Percentiles rank a stretch among this genome's conserved stretches.
Conservation (phyloP, 2,888 invertebrate genomes). For the Xestia rhomboidea region DNA sequence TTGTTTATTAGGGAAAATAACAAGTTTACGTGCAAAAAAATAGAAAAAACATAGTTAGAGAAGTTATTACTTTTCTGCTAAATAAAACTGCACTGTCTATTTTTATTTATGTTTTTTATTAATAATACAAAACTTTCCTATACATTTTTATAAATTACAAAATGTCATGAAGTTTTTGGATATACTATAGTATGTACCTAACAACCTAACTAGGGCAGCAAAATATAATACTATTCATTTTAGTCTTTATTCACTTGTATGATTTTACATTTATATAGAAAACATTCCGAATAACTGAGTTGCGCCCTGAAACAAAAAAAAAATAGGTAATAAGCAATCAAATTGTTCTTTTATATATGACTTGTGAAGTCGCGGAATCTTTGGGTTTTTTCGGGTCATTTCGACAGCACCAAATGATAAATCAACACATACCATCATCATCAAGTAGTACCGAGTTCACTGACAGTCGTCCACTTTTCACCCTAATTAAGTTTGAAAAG, state of each 20-base stretch:
- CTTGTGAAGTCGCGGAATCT: not conserved
- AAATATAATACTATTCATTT: constrained; percentile 71
- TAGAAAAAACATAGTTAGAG: not conserved
- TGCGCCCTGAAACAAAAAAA: constrained; percentile 68
- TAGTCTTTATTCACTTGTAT: constrained; percentile 85
- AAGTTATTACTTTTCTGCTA: not conserved
- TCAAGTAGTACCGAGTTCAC: not conserved
- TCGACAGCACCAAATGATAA: not conserved
- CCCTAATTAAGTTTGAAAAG: too few relatives aligned
- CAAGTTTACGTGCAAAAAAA: not conserved
- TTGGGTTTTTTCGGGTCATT: not conserved
- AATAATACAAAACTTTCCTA: constrained; percentile 83
- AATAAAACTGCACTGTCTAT: constrained; percentile 86
- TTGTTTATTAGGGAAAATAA: not conserved
- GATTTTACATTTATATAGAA: constrained; percentile 75
- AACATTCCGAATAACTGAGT: constrained; percentile 64
- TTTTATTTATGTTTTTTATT: constrained; percentile 88
- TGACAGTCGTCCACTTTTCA: too few relatives aligned
- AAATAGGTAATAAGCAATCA: not conserved
- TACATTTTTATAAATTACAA: constrained; percentile 85
- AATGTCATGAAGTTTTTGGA: constrained; percentile 78
- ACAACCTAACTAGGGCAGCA: constrained; percentile 78
- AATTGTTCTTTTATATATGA: not conserved
- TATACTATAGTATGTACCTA: constrained; percentile 74
- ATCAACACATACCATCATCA: not conserved